Percentiles rank a stretch among this genome's conserved stretches.
These are phyloP conservation scores for Amaurobius ferox DNA, from an alignment of 2,888 invertebrate genomes.

Conservation along the genomic window DNA sequence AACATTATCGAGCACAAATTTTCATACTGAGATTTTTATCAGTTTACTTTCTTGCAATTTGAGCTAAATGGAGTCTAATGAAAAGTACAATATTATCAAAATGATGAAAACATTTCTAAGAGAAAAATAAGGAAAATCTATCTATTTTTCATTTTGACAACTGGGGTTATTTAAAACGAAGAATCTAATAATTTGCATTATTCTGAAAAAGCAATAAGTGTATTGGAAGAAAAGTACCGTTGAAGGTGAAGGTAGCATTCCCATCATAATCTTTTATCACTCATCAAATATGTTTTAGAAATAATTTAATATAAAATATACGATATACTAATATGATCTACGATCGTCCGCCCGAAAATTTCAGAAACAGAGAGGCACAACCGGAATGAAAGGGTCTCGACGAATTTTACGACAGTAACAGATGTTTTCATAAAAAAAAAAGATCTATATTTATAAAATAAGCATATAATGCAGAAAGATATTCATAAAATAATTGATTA, in stretches of 20 bases:
- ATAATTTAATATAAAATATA: constrained; percentile 45
- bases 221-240: constrained; percentile 24
- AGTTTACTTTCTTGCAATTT: no score
- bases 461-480: no score
- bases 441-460: no score
- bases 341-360: constrained; percentile 65
- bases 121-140: no score
- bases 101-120: no score
- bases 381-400: background rate
- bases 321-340: background rate
- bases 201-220: background rate
- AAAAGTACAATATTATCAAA: no score
- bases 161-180: background rate
- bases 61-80: no score
- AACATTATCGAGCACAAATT: no score
- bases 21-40: no score
- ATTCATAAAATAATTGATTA: no score
- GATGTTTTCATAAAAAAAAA: no score
- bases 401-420: no score
- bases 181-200: background rate
- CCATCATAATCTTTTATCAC: constrained; percentile 53
- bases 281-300: constrained; percentile 48
- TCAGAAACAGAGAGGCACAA: background rate
- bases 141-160: constrained; percentile 4
- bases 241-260: constrained; percentile 70